Evolutionary conservation across 2,888 invertebrate species (phyloP).

Genomic region (Diplazon laetatorius): DNA sequence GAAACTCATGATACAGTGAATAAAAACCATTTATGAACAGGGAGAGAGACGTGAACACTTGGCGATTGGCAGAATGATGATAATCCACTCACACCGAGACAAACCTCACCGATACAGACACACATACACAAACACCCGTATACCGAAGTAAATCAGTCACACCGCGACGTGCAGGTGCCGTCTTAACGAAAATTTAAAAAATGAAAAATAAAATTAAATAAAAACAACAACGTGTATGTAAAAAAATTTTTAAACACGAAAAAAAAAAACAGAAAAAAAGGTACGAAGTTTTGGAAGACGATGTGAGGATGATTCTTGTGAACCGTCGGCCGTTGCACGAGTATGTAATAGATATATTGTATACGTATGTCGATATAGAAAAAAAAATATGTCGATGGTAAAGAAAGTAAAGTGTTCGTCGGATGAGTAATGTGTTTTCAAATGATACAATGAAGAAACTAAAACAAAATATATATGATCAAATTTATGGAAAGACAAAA

Average conservation of each 20-base stretch:
- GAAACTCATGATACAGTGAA: conserved; percentile 34
- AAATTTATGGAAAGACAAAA: background rate
- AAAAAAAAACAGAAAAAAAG: conserved; percentile 18
- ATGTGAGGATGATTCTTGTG: conserved; percentile 58
- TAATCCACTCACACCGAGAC: conserved; percentile 40
- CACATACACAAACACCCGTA: conserved; percentile 33
- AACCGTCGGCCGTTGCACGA: conserved; percentile 70
- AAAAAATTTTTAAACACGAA: too few species aligned
- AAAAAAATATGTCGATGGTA: conserved; percentile 64
- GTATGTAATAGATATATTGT: conserved; percentile 76
- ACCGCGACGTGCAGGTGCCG: conserved; percentile 52
- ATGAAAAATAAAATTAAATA: conserved; percentile 30
- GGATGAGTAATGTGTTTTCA: conserved; percentile 51
- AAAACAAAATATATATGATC: conserved; percentile 3
- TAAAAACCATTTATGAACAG: conserved; percentile 26
- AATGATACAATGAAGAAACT: conserved; percentile 21
- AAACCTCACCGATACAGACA: conserved; percentile 39
- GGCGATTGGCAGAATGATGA: conserved; percentile 35
- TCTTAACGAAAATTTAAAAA: conserved; percentile 35
- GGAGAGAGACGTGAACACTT: conserved; percentile 47
- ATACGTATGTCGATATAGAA: conserved; percentile 76
- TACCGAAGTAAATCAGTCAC: conserved; percentile 40
- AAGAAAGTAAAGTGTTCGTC: conserved; percentile 64
- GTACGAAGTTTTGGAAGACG: conserved; percentile 34
- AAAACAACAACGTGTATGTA: conserved; percentile 34